Percentiles rank a stretch among this genome's conserved stretches.
Evolutionary conservation across 2,113 vertebrate species (phyloP).

Genomic region (Pithys albifrons): DNA sequence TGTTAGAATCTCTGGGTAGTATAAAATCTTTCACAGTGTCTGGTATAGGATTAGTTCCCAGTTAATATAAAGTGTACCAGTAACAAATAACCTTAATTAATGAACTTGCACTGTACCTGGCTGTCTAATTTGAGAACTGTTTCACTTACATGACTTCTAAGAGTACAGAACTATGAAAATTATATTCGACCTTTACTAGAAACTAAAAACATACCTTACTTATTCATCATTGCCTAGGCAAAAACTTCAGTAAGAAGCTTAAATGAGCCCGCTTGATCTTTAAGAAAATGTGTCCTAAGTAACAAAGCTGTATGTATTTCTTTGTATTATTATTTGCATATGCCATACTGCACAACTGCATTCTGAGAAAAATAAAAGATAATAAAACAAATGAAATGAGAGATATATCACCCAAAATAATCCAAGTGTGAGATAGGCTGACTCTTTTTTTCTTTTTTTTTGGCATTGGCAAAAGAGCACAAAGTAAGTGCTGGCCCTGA

Average conservation of each 20-base stretch:
- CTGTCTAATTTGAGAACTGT: neutral
- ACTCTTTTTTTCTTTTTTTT: slow-evolving; percentile 30
- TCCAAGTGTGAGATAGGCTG: slow-evolving; percentile 69
- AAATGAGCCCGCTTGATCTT: slow-evolving; percentile 59
- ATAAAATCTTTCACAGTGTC: neutral
- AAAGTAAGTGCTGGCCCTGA: slow-evolving; percentile 79
- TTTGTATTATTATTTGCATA: slow-evolving; percentile 66
- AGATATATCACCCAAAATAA: slow-evolving; percentile 73
- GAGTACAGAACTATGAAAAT: slow-evolving; percentile 48
- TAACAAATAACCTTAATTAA: slow-evolving; percentile 56
- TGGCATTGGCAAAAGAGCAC: slow-evolving; percentile 75
- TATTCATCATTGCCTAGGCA: slow-evolving; percentile 56
- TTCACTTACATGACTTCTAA: slow-evolving; percentile 32
- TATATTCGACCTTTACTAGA: slow-evolving; percentile 50
- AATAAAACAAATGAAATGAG: slow-evolving; percentile 76
- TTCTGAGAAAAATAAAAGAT: slow-evolving; percentile 72
- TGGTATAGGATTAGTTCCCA: neutral
- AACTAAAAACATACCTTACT: slow-evolving; percentile 53
- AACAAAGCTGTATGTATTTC: slow-evolving; percentile 48
- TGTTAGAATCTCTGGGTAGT: neutral
- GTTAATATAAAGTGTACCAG: slow-evolving; percentile 1
- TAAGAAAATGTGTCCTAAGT: slow-evolving; percentile 55
- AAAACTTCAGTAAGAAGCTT: slow-evolving; percentile 55
- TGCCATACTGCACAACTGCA: slow-evolving; percentile 61
- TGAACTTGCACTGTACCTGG: slow-evolving; percentile 12